Percentiles rank a stretch among this genome's conserved stretches.
Evolutionary conservation across 2,113 vertebrate species (phyloP).

Genomic region (Bucco capensis): DNA sequence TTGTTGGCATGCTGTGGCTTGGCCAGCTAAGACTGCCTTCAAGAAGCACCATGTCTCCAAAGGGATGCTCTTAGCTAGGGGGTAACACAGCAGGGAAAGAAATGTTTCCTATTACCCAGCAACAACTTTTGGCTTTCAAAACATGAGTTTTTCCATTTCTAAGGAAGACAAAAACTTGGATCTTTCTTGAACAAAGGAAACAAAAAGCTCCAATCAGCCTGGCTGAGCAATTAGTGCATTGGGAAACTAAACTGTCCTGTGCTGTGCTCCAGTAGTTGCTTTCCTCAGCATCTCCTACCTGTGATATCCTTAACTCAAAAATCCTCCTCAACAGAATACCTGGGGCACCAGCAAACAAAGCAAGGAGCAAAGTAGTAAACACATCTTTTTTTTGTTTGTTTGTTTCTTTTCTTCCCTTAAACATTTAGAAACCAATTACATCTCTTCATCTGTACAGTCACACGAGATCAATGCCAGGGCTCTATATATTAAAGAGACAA

Average conservation of each 20-base stretch:
- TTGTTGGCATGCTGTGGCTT: not conserved
- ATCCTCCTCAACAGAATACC: conserved; percentile 56
- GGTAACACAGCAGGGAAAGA: not conserved
- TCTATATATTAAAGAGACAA: conserved; percentile 80
- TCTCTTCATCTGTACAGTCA: conserved; percentile 78
- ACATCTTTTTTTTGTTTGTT: conserved; percentile 52
- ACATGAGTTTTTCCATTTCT: not conserved
- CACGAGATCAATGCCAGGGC: conserved; percentile 73
- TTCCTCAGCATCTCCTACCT: not conserved
- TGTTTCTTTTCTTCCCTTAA: conserved; percentile 51
- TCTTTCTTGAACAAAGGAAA: not conserved
- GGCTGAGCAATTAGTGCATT: not conserved
- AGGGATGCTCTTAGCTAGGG: not conserved
- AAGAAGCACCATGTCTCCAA: not conserved
- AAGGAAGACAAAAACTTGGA: not conserved
- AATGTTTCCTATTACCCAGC: not conserved
- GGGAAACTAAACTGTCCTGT: not conserved
- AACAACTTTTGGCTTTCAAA: not conserved
- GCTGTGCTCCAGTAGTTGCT: not conserved
- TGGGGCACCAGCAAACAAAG: conserved; percentile 55
- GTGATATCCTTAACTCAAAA: conserved; percentile 66
- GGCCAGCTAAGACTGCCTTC: not conserved
- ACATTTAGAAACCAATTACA: conserved; percentile 76
- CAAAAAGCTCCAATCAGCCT: not conserved
- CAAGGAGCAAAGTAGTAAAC: conserved; percentile 65